Percentiles rank a stretch among this genome's conserved stretches.
These are phyloP conservation scores for Heterodera filipjevi DNA, from an alignment of 2,888 invertebrate species.

Conservation along the genomic window DNA sequence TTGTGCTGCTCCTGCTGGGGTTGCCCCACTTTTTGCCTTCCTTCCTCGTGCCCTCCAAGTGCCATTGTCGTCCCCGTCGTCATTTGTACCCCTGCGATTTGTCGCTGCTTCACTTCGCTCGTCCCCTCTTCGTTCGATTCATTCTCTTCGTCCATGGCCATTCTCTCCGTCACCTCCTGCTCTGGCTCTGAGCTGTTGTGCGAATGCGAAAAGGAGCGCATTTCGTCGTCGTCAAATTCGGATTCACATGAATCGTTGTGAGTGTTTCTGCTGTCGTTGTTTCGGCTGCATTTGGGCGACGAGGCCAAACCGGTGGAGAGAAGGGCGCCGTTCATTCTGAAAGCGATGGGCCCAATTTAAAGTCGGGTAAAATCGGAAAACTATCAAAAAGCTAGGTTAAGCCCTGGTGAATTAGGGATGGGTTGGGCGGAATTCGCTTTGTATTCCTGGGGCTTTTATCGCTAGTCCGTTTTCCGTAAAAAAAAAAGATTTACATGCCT, in stretches of 20 bases:
- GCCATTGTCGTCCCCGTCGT: neutral
- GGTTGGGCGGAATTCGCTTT: no score
- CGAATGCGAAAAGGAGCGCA: neutral
- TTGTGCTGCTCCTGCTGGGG: no score
- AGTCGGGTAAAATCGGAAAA: neutral
- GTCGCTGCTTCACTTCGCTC: neutral
- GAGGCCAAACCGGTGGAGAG: neutral
- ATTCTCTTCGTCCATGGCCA: neutral
- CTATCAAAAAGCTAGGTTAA: neutral
- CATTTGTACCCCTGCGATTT: neutral
- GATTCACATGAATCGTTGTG: conserved; percentile 5
- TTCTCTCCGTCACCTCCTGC: conserved; percentile 29
- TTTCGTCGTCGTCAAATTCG: conserved; percentile 3
- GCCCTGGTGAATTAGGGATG: neutral
- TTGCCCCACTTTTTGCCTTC: neutral
- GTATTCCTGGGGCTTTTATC: no score
- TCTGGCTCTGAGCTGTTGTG: conserved; percentile 14
- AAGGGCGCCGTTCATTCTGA: conserved; percentile 12
- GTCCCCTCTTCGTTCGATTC: neutral
- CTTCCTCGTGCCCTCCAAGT: neutral
- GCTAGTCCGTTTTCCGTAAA: no score
- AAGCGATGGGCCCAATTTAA: neutral
- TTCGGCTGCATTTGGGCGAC: neutral
- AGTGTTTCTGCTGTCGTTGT: neutral
- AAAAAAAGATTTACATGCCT: no score